Percentiles rank a stretch among this genome's conserved stretches.
phyloP scores from a whole-genome alignment of 2,888 invertebrate genomes.

The Tetropium fuscum region DNA sequence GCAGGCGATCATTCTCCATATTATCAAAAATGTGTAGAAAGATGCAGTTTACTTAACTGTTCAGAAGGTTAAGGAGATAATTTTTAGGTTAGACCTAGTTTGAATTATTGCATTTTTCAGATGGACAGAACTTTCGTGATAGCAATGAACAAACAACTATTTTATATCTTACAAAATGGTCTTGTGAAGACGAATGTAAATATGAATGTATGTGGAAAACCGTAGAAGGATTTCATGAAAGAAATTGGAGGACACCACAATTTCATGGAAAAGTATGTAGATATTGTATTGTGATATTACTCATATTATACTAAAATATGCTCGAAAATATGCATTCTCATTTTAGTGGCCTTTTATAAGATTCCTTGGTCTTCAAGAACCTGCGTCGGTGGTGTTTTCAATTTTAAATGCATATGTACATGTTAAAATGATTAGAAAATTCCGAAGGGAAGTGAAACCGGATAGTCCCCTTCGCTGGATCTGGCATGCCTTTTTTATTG shows the following conservation, averaged over 20 bases:
- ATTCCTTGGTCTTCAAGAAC: slow-evolving; percentile 90
- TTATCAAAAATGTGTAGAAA: slow-evolving; percentile 70
- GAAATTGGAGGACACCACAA: slow-evolving; percentile 83
- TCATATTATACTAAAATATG: not conserved
- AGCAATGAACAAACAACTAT: slow-evolving; percentile 53
- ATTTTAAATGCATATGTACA: slow-evolving; percentile 82
- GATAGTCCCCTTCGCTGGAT: slow-evolving; percentile 79
- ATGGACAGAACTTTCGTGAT: slow-evolving; percentile 43
- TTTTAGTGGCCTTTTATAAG: slow-evolving; percentile 93
- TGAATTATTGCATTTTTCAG: too few species aligned
- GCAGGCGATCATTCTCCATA: slow-evolving; percentile 70
- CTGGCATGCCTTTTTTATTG: slow-evolving; percentile 81
- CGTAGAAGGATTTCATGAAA: slow-evolving; percentile 78
- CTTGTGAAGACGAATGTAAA: slow-evolving; percentile 88
- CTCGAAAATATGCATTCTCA: slow-evolving; percentile 23
- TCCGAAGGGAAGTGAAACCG: slow-evolving; percentile 74
- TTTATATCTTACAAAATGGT: slow-evolving; percentile 74
- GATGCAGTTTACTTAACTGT: slow-evolving; percentile 67
- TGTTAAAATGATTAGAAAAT: slow-evolving; percentile 74
- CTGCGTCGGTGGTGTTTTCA: slow-evolving; percentile 91
- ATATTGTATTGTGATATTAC: not conserved
- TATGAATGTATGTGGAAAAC: slow-evolving; percentile 96
- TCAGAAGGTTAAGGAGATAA: slow-evolving; percentile 65
- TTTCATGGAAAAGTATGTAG: slow-evolving; percentile 90
- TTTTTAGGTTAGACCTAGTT: not conserved